A percentile compares a stretch with the other conserved stretches of the same genome.
Conservation (phyloP, 2,888 invertebrate genomes). For the Campoplex nolae region DNA sequence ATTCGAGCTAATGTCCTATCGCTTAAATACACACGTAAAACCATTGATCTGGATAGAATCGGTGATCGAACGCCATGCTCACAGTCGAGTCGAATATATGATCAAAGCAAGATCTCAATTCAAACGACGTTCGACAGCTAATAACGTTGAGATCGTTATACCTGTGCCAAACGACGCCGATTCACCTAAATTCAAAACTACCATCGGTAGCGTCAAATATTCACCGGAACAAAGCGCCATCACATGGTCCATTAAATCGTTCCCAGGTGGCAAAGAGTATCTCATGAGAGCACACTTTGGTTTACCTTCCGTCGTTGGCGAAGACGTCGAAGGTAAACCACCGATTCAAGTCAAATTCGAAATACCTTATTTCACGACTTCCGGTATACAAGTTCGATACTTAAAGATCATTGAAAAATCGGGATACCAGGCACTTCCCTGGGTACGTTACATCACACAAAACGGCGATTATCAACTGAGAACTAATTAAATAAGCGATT, state of each 20-base stretch:
- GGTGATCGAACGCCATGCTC: constrained; percentile 98
- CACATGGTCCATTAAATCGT: constrained; percentile 98
- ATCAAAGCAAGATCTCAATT: constrained; percentile 99
- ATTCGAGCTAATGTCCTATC: constrained; percentile 99
- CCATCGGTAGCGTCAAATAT: constrained; percentile 98
- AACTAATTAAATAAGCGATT: constrained; percentile 88
- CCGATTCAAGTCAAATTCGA: constrained; percentile 99
- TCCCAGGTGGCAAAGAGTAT: constrained; percentile 99
- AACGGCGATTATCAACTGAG: constrained; percentile 99
- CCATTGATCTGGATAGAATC: constrained; percentile 99
- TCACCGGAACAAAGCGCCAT: constrained; percentile 98
- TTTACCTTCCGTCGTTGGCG: constrained; percentile 97
- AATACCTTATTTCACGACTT: constrained; percentile 99
- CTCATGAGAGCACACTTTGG: constrained; percentile 99
- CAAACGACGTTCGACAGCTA: constrained; percentile 98
- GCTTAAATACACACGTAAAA: constrained; percentile 98
- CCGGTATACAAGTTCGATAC: constrained; percentile 98
- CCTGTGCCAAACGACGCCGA: constrained; percentile 99
- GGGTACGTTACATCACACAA: constrained; percentile 99
- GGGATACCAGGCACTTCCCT: constrained; percentile 99
- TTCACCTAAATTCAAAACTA: constrained; percentile 99
- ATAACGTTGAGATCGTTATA: constrained; percentile 99
- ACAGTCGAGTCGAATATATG: constrained; percentile 99
- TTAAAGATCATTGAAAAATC: constrained; percentile 99
- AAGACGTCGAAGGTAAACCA: constrained; percentile 97